Conservation (phyloP, 2,113 vertebrate genomes). For the Microcebus tavaratra region DNA sequence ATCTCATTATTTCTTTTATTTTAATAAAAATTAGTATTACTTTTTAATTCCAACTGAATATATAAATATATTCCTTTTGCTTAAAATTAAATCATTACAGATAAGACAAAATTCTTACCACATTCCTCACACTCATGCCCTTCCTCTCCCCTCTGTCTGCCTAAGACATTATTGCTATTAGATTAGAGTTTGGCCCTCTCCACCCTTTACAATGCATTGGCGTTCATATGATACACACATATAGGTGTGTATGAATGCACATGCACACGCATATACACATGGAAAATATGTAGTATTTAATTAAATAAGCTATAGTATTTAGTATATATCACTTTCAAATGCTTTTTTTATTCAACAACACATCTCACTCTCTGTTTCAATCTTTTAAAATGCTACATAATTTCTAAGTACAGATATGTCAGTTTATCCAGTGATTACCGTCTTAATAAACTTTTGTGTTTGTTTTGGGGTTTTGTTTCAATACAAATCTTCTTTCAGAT, state of each 20-base stretch:
- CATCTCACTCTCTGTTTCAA: background rate
- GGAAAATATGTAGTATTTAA: background rate
- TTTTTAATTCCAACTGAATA: background rate
- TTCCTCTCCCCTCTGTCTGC: background rate
- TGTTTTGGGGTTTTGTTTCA: background rate
- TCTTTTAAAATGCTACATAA: background rate
- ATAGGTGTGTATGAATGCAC: background rate
- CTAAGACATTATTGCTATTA: background rate
- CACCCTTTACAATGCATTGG: background rate
- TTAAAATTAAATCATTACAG: background rate
- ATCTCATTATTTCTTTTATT: background rate
- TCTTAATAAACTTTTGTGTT: background rate
- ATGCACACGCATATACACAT: background rate
- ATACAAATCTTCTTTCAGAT: background rate
- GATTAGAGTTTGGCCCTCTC: background rate
- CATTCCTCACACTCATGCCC: accelerated
- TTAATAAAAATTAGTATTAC: background rate
- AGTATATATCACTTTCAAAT: background rate
- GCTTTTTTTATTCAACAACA: background rate
- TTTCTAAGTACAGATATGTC: background rate
- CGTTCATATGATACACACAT: background rate
- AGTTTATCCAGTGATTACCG: background rate
- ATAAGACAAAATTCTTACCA: background rate
- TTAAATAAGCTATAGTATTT: background rate
- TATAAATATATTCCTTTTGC: background rate